Percentiles rank a stretch among this genome's conserved stretches.
phyloP scores from a whole-genome alignment of 92 coral and sea anemone species.

The Scolanthus callimorphus region DNA sequence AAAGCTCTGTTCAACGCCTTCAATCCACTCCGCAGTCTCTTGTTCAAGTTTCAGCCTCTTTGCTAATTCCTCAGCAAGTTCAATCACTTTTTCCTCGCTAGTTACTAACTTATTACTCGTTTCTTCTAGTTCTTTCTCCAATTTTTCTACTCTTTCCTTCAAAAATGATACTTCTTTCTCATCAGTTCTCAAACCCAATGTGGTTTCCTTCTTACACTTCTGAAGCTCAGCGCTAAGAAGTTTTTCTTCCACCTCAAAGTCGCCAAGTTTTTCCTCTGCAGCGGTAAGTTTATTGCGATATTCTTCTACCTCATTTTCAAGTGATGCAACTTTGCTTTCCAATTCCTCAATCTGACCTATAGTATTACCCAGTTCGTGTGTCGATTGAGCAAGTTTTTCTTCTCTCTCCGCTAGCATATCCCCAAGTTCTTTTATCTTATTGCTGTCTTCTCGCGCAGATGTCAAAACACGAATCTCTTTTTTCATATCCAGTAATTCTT shows the following conservation, averaged over 20 bases:
- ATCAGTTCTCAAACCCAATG: no score
- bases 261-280: conserved; percentile 52
- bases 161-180: neutral
- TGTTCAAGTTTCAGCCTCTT: conserved; percentile 64
- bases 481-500: conserved; percentile 27
- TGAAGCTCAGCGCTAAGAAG: conserved; percentile 62
- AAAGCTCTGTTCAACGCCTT: conserved; percentile 75
- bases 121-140: conserved; percentile 39
- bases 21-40: conserved; percentile 71
- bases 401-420: conserved; percentile 16
- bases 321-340: conserved; percentile 35
- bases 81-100: conserved; percentile 81
- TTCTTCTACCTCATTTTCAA: conserved; percentile 51
- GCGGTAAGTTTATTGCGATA: conserved; percentile 37
- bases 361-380: neutral
- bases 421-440: conserved; percentile 33
- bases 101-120: conserved; percentile 30
- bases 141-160: conserved; percentile 31
- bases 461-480: conserved; percentile 27
- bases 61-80: conserved; percentile 84
- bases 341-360: conserved; percentile 18
- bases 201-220: conserved; percentile 36
- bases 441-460: conserved; percentile 38
- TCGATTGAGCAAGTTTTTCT: conserved; percentile 2
- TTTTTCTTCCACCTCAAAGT: conserved; percentile 67